These are phyloP conservation scores for Vulpes ferrilata DNA, from an alignment of 2,113 vertebrate genomes.

Conservation along the genomic window DNA sequence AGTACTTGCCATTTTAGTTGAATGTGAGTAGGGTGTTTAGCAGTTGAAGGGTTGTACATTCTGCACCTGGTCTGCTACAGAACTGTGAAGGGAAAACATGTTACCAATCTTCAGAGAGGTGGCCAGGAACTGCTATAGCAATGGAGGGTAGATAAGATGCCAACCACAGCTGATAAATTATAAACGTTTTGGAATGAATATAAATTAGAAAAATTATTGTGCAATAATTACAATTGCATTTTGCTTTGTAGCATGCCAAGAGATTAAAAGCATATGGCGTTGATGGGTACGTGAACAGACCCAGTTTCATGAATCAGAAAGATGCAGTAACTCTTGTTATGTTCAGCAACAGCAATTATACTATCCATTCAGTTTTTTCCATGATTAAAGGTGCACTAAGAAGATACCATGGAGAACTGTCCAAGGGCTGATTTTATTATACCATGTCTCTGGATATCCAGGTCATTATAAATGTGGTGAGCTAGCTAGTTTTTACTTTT, in stretches of 20 bases:
- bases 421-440: not conserved
- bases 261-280: not conserved
- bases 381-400: not conserved
- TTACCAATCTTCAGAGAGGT: not conserved
- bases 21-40: not conserved
- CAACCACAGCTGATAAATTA: not conserved
- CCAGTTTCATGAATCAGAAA: constrained; percentile 35
- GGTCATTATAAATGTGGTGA: not conserved
- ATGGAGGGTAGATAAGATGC: not conserved
- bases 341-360: not conserved
- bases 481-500: not conserved
- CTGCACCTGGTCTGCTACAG: not conserved
- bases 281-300: not conserved
- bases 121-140: not conserved
- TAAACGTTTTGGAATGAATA: not conserved
- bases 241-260: constrained; percentile 16
- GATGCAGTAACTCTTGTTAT: not conserved
- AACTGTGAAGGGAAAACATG: not conserved
- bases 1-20: not conserved
- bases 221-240: constrained; percentile 30
- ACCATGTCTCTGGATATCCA: not conserved
- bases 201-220: constrained; percentile 5
- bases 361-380: constrained; percentile 23
- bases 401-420: not conserved
- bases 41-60: not conserved